These are phyloP conservation scores for Poicephalus meyeri DNA, from an alignment of 2,113 vertebrate species.

Conservation along the genomic window DNA sequence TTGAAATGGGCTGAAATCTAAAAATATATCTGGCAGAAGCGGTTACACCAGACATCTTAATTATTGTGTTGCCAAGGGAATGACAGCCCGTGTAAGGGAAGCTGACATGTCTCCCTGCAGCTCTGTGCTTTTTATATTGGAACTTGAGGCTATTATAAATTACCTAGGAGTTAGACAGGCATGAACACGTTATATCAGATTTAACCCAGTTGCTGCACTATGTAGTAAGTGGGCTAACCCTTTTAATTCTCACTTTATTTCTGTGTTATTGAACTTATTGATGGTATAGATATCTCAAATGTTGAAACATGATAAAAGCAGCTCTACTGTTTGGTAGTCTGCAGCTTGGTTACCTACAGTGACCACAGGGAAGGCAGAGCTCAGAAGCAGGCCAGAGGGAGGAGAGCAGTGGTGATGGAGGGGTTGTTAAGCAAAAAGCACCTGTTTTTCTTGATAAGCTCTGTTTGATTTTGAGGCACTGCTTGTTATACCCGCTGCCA, in stretches of 20 bases:
- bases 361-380: not conserved
- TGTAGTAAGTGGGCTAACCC: not conserved
- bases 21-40: conserved; percentile 79
- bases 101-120: conserved; percentile 73
- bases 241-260: not conserved
- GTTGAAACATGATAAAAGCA: not conserved
- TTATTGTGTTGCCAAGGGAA: conserved; percentile 78
- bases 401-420: not conserved
- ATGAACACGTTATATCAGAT: not conserved
- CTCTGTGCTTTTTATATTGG: conserved; percentile 69
- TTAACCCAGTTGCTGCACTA: conserved; percentile 25
- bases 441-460: conserved; percentile 30
- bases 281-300: not conserved
- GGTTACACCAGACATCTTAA: conserved; percentile 79
- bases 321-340: not conserved
- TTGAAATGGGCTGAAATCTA: conserved; percentile 72
- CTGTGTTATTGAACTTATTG: not conserved
- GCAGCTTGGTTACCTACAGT: not conserved
- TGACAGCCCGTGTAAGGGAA: conserved; percentile 72
- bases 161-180: conserved; percentile 53
- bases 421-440: not conserved
- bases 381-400: not conserved
- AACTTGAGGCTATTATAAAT: conserved; percentile 72
- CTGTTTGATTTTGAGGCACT: conserved; percentile 28
- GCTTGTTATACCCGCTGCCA: conserved; percentile 19